Evolutionary conservation across 2,888 invertebrate species (phyloP).

Genomic region (Bunonema sp.): DNA sequence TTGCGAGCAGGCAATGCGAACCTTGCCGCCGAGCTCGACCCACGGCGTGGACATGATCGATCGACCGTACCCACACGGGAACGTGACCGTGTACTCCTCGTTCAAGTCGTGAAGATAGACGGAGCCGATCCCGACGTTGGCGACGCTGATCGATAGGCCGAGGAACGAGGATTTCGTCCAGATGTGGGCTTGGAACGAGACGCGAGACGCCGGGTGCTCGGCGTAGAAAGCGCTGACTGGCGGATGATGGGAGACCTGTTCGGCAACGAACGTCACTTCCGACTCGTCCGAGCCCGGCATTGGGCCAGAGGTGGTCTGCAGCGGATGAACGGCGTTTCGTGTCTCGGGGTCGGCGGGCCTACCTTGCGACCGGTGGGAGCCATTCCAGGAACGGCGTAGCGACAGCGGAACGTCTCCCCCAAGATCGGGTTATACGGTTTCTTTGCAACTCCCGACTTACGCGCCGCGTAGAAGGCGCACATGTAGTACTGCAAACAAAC

Average conservation of each 20-base stretch:
- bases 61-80: constrained; percentile 91
- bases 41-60: constrained; percentile 93
- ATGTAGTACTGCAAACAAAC: constrained; percentile 72
- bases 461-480: constrained; percentile 92
- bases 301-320: constrained; percentile 49
- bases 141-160: constrained; percentile 67
- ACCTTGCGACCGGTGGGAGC: constrained; percentile 16
- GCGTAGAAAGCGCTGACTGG: constrained; percentile 98
- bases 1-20: constrained; percentile 82
- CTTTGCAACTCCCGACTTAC: constrained; percentile 88
- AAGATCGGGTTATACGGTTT: constrained; percentile 96
- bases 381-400: constrained; percentile 44
- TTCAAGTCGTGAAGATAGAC: constrained; percentile 68
- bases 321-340: too few relatives aligned
- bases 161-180: constrained; percentile 99
- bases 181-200: constrained; percentile 82
- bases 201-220: constrained; percentile 74
- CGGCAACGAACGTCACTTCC: constrained; percentile 81
- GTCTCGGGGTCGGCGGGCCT: too few relatives aligned
- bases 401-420: constrained; percentile 83
- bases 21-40: constrained; percentile 90
- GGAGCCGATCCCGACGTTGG: constrained; percentile 83
- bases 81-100: constrained; percentile 83
- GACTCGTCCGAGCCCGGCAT: constrained; percentile 74
- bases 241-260: constrained; percentile 97